Evolutionary conservation across 2,888 invertebrate genomes (phyloP).

Genomic region (Bellardia bayeri): DNA sequence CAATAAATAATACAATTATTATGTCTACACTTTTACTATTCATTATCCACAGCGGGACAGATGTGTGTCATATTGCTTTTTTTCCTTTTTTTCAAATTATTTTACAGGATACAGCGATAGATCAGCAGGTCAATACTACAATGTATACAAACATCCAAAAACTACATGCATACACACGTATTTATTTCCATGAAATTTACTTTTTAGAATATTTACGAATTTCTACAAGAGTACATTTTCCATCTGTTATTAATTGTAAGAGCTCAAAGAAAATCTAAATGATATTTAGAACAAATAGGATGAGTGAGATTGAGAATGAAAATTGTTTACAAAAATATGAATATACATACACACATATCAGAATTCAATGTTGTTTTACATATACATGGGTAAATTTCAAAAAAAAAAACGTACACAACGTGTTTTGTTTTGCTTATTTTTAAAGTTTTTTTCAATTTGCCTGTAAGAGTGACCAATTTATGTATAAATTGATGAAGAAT

Average conservation of each 20-base stretch:
- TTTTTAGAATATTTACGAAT: slow-evolving; percentile 32
- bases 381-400: too few species aligned
- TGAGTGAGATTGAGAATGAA: not conserved
- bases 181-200: not conserved
- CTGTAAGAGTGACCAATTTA: too few species aligned
- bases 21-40: slow-evolving; percentile 24
- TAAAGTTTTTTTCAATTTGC: too few species aligned
- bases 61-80: slow-evolving; percentile 65
- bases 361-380: too few species aligned
- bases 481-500: too few species aligned
- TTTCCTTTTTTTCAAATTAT: slow-evolving; percentile 24
- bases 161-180: not conserved
- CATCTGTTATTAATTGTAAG: slow-evolving; percentile 53
- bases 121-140: slow-evolving; percentile 55
- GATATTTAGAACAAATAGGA: slow-evolving; percentile 16
- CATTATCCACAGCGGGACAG: slow-evolving; percentile 48
- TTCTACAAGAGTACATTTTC: not conserved
- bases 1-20: slow-evolving; percentile 12
- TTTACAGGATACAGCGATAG: slow-evolving; percentile 46
- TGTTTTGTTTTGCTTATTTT: too few species aligned
- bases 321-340: not conserved
- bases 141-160: not conserved
- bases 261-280: slow-evolving; percentile 57
- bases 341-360: not conserved
- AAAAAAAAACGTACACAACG: too few species aligned